Base-by-base conservation (phyloP, 2,888 invertebrate species). In the Buathra laborator region DNA sequence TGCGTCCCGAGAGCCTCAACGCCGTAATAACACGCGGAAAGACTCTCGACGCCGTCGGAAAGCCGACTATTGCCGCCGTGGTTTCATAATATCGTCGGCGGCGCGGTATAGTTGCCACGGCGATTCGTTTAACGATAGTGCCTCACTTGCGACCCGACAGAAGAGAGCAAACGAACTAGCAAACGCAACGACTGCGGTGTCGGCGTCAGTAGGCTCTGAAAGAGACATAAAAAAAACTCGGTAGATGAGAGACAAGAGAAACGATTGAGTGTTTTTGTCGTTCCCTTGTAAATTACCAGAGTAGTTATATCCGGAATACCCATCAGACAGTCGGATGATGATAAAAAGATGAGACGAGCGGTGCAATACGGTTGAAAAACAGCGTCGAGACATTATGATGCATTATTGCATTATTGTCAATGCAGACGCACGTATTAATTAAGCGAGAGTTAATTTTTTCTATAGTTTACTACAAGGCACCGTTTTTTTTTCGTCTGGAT, bases 51-150 rank as follows among this genome's bases (percentile, higher is more conserved):
- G 79, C 56, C 68, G 44, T 76, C 77, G 24, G 37, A 4, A 59
- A 75, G 16, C 46, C 62, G 62, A 74, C 74, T 74, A 44, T 74
- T 64, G 74, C 62, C 74, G 59, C 9, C 66, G 66, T 53, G 76
- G 68, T 85, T 85, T 85, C 82, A 66, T 85, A 85, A 85, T 53
- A 72, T 80, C 76, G 76, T 83, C 66, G 85, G 75, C 72, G 74
- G 72, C 62, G 68, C 78, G 74, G 68, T 68, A 74, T 62, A 66
- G 77, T 71, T 64, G 51, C 68, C 70, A 43, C 67, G 72, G 78
- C 59, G 85, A 85, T 85, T 83, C 76, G 85, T 85, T 85, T 80
- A 82, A 85, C 85, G 82, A 85, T 85, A 81, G 74, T 56, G 71
- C 51, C 48, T 29, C 46, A 24, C 67, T 44, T 24, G 83, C 81